These are phyloP conservation scores for Gymnothorax javanicus DNA, from an alignment of 2,797 vertebrate genomes.

Conservation along the genomic window DNA sequence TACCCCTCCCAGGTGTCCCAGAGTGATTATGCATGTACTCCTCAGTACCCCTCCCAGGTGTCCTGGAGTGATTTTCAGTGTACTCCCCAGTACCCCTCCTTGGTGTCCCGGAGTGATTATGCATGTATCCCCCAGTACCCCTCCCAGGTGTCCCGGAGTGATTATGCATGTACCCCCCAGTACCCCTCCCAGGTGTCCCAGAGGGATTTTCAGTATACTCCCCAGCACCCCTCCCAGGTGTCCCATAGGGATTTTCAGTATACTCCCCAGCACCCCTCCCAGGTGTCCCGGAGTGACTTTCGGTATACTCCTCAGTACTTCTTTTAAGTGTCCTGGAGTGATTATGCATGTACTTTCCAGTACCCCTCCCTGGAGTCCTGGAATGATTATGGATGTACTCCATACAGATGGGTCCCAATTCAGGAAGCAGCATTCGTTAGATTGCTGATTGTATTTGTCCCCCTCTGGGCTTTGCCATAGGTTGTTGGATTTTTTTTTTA, in stretches of 20 bases:
- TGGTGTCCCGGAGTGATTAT: not conserved
- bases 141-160: no score
- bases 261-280: no score
- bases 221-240: no score
- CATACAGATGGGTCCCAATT: not conserved
- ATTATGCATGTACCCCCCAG: no score
- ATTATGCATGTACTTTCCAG: no score
- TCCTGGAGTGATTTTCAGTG: not conserved
- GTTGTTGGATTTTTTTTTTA: not conserved
- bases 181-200: no score
- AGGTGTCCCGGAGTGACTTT: no score
- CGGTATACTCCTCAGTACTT: no score
- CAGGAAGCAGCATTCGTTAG: not conserved
- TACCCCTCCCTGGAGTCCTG: not conserved
- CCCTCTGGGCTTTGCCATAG: not conserved
- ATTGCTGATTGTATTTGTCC: not conserved
- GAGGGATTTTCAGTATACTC: no score
- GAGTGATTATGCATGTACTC: not conserved
- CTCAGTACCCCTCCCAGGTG: not conserved
- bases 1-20: slow-evolving; percentile 1
- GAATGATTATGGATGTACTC: not conserved
- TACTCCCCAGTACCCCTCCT: not conserved
- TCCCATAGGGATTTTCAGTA: no score
- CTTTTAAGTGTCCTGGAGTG: no score
- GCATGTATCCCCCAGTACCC: no score